These are phyloP conservation scores for Odontophorus gujanensis DNA, from an alignment of 2,113 vertebrate genomes.

Conservation along the genomic window DNA sequence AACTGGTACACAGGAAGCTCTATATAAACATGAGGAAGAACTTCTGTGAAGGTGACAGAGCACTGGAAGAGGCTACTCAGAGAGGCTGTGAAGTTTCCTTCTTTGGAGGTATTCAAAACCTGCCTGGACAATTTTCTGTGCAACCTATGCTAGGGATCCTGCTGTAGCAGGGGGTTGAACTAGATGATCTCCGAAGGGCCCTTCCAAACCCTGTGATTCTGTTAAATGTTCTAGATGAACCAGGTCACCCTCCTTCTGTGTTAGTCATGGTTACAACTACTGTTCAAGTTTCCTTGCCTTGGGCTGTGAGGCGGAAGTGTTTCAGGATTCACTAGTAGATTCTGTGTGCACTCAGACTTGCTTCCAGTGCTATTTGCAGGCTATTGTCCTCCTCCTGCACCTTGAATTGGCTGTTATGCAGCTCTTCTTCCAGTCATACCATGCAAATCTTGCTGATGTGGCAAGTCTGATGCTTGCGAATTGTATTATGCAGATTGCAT, in stretches of 20 bases:
- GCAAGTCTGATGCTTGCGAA: background rate
- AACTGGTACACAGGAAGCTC: no score
- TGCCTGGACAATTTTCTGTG: no score
- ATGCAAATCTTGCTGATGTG: background rate
- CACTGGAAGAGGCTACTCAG: no score
- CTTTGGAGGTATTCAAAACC: no score
- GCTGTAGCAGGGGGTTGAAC: no score
- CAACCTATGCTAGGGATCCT: no score
- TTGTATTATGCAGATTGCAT: background rate
- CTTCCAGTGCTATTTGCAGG: background rate
- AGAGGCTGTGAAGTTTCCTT: no score
- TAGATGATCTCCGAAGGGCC: no score
- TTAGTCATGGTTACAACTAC: background rate
- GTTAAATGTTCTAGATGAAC: background rate
- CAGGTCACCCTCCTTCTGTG: background rate
- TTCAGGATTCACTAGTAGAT: fast-evolving
- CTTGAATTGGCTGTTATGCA: background rate
- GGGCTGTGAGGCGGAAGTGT: background rate
- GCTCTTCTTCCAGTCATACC: background rate
- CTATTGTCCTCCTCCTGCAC: fast-evolving
- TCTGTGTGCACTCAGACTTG: background rate
- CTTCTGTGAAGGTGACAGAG: no score
- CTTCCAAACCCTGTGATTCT: no score
- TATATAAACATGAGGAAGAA: no score
- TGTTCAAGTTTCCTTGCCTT: background rate